Evolutionary conservation across 1,140 invertebrate genomes (phyloP).

Genomic region (Polypedilum vanderplanki): DNA sequence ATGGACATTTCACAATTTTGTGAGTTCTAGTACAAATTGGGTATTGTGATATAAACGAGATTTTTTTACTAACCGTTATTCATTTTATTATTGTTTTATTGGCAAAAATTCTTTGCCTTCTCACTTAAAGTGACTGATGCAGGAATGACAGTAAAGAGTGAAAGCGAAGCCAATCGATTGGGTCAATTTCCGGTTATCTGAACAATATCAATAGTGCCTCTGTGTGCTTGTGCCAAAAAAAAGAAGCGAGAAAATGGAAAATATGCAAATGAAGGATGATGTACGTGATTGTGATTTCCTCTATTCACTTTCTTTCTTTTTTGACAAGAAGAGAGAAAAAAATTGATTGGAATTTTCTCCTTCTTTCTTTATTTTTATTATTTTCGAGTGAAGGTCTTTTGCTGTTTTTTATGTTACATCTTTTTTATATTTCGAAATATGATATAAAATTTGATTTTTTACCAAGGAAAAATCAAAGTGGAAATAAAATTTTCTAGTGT

Average conservation of each 20-base stretch:
- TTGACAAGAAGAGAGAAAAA: too few species aligned
- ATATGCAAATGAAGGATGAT: conserved; percentile 6
- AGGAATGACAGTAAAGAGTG: background rate
- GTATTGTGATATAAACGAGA: conserved; percentile 5
- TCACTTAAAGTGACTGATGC: background rate
- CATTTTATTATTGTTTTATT: background rate
- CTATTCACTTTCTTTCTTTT: too few species aligned
- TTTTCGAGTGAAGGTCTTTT: too few species aligned
- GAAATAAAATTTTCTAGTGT: too few species aligned
- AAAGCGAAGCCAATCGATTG: background rate
- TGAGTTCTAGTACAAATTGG: background rate
- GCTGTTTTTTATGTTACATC: too few species aligned
- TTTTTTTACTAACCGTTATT: background rate
- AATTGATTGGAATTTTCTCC: too few species aligned
- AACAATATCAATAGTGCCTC: background rate
- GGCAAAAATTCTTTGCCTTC: background rate
- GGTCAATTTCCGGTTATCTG: background rate
- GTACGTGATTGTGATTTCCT: background rate
- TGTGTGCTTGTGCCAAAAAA: too few species aligned
- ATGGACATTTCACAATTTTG: background rate
- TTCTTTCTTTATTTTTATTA: too few species aligned
- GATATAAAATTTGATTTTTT: too few species aligned
- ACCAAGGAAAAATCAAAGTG: too few species aligned
- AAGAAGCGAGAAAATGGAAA: background rate
- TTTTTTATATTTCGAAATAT: too few species aligned